A percentile compares a stretch with the other conserved stretches of the same genome.
Conservation (phyloP, 2,113 vertebrate species). For the Delphinus delphis region DNA sequence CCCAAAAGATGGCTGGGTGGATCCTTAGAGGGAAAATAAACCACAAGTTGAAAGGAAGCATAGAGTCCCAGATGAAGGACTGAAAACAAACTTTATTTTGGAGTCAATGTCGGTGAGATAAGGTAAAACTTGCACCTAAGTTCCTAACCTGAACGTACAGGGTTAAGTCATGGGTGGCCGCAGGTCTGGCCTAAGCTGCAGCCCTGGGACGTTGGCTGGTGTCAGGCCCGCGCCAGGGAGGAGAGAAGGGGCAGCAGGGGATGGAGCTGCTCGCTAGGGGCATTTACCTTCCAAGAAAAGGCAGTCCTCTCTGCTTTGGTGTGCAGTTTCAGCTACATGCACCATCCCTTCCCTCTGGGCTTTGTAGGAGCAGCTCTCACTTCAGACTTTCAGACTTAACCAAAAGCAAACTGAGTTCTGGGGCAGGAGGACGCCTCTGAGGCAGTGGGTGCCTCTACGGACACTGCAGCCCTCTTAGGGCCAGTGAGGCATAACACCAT, state of each 20-base stretch:
- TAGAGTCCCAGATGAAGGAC: background rate
- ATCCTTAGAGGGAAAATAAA: conserved; percentile 7
- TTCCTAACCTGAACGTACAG: background rate
- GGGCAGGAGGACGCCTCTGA: conserved; percentile 33
- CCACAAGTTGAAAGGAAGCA: background rate
- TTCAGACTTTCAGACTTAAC: conserved; percentile 4
- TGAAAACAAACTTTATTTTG: background rate
- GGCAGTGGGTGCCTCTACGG: background rate
- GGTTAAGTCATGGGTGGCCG: background rate
- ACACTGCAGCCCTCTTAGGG: conserved; percentile 13
- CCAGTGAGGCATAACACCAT: background rate
- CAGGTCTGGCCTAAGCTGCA: background rate
- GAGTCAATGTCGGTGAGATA: background rate
- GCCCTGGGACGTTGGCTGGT: background rate
- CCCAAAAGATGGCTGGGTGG: background rate
- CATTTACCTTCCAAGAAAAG: conserved; percentile 53
- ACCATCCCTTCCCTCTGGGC: conserved; percentile 33
- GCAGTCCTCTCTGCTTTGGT: conserved; percentile 55
- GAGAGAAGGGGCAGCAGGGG: background rate
- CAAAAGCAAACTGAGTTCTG: conserved; percentile 8
- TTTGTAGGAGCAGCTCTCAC: background rate
- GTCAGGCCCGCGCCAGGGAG: conserved; percentile 26
- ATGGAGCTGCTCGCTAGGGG: conserved; percentile 31
- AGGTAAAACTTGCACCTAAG: background rate
- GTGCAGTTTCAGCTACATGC: conserved; percentile 30